A percentile compares a stretch with the other conserved stretches of the same genome.
These are phyloP conservation scores for Itoplectis maculator DNA, from an alignment of 2,888 invertebrate genomes.

Conservation along the genomic window DNA sequence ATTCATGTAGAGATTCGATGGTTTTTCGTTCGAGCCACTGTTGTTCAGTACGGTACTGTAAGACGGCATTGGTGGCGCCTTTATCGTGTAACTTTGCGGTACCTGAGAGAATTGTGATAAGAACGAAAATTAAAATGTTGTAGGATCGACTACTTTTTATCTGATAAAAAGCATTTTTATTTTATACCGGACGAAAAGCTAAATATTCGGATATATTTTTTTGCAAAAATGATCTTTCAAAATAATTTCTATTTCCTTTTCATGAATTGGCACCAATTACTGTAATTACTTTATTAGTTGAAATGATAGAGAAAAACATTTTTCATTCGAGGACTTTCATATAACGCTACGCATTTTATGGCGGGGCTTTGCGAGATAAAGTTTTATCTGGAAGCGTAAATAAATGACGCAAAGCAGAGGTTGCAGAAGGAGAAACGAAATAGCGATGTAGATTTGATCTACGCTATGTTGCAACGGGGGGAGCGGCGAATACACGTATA, in stretches of 20 bases:
- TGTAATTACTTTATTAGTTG: neutral
- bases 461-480: conserved; percentile 2
- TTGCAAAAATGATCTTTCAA: too few relatives aligned
- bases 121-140: conserved; percentile 72
- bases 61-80: conserved; percentile 90
- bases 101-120: conserved; percentile 85
- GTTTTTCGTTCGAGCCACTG: conserved; percentile 79
- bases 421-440: neutral
- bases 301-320: neutral
- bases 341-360: neutral
- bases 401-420: neutral
- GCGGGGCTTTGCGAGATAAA: conserved; percentile 2
- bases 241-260: too few relatives aligned
- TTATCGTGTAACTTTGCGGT: conserved; percentile 91
- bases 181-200: neutral
- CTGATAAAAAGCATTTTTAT: neutral
- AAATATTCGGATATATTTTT: neutral
- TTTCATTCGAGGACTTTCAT: conserved; percentile 10
- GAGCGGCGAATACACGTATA: too few relatives aligned
- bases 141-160: neutral
- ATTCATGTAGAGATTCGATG: conserved; percentile 82
- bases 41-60: conserved; percentile 90
- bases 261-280: too few relatives aligned
- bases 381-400: conserved; percentile 25
- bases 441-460: conserved; percentile 9